Evolutionary conservation across 2,113 vertebrate species (phyloP), one percentile per base, ranked within the genome.

Genomic region (Oenanthe oenanthe): DNA sequence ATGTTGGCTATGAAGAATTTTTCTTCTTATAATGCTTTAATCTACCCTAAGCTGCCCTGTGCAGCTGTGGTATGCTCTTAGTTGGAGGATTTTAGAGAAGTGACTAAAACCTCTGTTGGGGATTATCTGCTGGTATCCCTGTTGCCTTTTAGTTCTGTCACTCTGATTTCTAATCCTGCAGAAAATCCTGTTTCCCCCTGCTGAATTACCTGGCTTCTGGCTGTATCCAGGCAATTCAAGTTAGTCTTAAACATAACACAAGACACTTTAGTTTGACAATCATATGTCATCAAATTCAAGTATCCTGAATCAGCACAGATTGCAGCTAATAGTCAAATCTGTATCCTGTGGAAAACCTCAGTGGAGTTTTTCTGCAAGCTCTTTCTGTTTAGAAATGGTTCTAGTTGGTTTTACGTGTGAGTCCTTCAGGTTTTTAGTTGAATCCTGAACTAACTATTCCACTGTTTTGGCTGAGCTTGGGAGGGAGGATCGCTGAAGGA

Each of bases 51-150:
- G 50, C 50, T 88, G 56, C 66, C n/a, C 82, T 0, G 1, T 70
- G 71, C 78, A 89, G 87, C 87, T 91, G 51, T 56, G 73, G 29
- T 78, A 9, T 17, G 61, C 54, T 92, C 54, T 82, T 74, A 47
- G 70, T 68, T 83, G 56, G 42, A 61, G 74, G 63, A 70, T 79
- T 85, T 88, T 80, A 75, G 90, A 72, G 73, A 84, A 67, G 75
- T 65, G 20, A 24, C 63, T 94, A 50, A 85, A 83, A 95, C 58
- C 54, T 92, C 62, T 86, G 31, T 47, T 3, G 2, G 42, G 87
- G 47, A 90, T 97, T 96, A 85, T 73, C 72, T 96, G 32, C 72
- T 92, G 42, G 31, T 90, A 54, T 85, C 71, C 50, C 22, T 85
- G 29, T 72, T 92, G 71, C 66, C 67, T 94, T 87, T 66, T 70